These are phyloP conservation scores for Malurus cyaneus DNA, from an alignment of 2,113 vertebrate genomes.

Conservation along the genomic window DNA sequence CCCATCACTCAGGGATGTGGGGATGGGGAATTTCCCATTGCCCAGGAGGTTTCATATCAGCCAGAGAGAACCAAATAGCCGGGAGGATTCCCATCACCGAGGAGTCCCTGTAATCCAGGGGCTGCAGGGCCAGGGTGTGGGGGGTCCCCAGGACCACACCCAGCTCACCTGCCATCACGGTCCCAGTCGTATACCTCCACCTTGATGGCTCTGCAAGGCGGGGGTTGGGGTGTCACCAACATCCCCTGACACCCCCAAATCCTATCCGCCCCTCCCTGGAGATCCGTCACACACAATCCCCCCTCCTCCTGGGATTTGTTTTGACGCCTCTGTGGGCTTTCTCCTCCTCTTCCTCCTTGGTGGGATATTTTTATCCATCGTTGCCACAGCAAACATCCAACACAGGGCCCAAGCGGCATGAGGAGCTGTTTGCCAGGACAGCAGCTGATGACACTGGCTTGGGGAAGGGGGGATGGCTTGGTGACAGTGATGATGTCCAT, in stretches of 20 bases:
- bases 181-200: constrained; percentile 97
- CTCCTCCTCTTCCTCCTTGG: background rate
- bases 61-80: background rate
- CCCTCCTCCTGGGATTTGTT: background rate
- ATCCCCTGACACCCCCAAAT: background rate
- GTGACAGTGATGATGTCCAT: background rate
- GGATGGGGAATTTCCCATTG: background rate
- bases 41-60: background rate
- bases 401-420: background rate
- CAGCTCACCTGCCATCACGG: constrained; percentile 86
- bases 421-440: background rate
- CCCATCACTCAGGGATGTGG: background rate
- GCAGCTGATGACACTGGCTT: background rate
- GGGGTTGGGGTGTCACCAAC: rapidly evolving
- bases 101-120: rapidly evolving
- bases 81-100: too few relatives aligned
- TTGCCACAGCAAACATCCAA: background rate
- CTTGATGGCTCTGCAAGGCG: constrained; percentile 87
- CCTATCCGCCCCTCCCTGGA: rapidly evolving
- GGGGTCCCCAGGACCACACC: background rate
- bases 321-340: background rate
- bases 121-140: background rate
- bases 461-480: too few relatives aligned
- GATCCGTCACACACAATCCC: background rate
- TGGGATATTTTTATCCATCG: background rate